Conservation (phyloP, 2,888 invertebrate genomes). For the Mesodorylaimus sp. region DNA sequence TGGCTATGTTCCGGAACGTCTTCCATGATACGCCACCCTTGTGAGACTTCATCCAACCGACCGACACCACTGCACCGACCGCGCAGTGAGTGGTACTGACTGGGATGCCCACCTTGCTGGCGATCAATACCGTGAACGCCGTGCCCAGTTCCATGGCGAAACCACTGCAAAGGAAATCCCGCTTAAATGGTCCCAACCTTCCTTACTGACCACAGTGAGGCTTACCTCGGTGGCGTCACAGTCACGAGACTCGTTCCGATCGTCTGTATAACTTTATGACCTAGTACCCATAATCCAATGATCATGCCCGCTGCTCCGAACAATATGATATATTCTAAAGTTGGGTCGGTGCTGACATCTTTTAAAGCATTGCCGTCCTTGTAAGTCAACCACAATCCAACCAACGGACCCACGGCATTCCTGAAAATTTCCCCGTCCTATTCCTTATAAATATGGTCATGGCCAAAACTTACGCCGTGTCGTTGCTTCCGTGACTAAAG, state of each 20-base stretch:
- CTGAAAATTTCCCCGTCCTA: no score
- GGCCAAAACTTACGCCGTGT: conserved; percentile 15
- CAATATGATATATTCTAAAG: conserved; percentile 3
- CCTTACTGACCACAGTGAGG: neutral
- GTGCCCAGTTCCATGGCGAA: conserved; percentile 22
- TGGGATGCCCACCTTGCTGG: conserved; percentile 18
- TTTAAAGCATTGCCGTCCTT: conserved; percentile 1
- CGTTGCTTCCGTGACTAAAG: conserved; percentile 89
- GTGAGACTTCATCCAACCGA: conserved; percentile 18
- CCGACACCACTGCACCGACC: conserved; percentile 20
- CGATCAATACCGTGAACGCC: conserved; percentile 21
- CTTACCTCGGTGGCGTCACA: conserved; percentile 12
- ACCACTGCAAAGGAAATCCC: conserved; percentile 14
- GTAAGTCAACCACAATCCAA: conserved; percentile 18
- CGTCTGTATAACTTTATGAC: conserved; percentile 14
- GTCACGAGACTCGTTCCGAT: conserved; percentile 11
- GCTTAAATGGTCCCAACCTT: no score
- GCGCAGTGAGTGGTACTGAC: conserved; percentile 22
- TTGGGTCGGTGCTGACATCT: neutral
- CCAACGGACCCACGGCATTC: conserved; percentile 21
- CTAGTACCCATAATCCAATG: conserved; percentile 12
- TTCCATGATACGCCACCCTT: conserved; percentile 17
- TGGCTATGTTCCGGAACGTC: conserved; percentile 8
- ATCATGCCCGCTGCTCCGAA: conserved; percentile 13
- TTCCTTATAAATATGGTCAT: neutral